Evolutionary conservation across 2,888 invertebrate species (phyloP), one percentile per base, ranked within the genome.

Genomic region (Geophilus truncorum): DNA sequence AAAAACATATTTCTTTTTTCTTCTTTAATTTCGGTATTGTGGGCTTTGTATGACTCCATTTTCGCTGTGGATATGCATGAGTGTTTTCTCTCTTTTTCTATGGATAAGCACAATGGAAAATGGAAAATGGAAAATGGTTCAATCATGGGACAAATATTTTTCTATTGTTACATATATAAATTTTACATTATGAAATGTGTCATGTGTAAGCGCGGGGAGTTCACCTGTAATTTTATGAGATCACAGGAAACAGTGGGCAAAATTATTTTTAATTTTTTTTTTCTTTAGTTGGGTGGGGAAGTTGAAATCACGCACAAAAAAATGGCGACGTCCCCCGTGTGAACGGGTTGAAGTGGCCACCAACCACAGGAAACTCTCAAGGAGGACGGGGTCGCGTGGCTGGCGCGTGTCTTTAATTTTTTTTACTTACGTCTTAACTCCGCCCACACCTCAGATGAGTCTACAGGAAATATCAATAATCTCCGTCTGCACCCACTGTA

Each of bases 321-420:
- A 9, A 70, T 70, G 70, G 70, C 70, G 70, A 70, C 70, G 70
- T 70, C 70, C 70, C 51, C 28, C 70, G 70, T 70, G 70, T 70
- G 70, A 70, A 70, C 70, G 70, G 70, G 70, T 70, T 70, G 70
- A 25, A 15, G 70, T 70, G 70, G 28, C 70, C 70, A 70, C 70
- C 70, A 70, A 70, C 70, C 70, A 70, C 70, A 70, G 70, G 70
- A 70, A 70, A 70, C 70, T 70, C 70, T 70, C 70, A 70, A 70
- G 70, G 70, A 70, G 70, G 70, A 70, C 70, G 23, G 18, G 51
- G 70, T 70, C 70, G 70, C 70, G 70, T 70, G 70, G 70, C 70
- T 70, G 70, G 70, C 70, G 70, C 70, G 70, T 70, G 70, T 70
- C 70, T 70, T 70, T 70, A n/a, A 5, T 25, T 28, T 70, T 70